Conservation (phyloP, 2,113 vertebrate genomes). For the Peromyscus polionotus region DNA sequence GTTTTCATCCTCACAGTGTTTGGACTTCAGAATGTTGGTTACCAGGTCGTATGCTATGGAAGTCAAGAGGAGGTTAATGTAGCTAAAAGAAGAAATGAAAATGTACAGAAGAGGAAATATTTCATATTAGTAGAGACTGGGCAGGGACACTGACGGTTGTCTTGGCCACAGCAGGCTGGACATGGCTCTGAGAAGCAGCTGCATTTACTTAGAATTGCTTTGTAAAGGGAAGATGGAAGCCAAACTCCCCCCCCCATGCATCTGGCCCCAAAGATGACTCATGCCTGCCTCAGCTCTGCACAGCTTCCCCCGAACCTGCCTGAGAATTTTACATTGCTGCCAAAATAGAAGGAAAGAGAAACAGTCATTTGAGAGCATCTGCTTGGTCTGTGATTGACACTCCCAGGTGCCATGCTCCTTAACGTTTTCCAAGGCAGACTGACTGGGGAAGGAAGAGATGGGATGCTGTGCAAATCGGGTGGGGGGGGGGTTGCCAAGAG, state of each 20-base stretch:
- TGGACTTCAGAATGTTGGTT: not conserved
- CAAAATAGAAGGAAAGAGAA: not conserved
- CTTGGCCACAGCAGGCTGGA: not conserved
- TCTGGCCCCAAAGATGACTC: not conserved
- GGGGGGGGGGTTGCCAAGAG: not conserved
- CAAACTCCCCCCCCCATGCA: not conserved
- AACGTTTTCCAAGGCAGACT: not conserved
- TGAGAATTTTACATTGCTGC: not conserved
- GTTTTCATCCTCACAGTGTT: not conserved
- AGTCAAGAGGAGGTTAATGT: not conserved
- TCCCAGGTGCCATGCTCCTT: not conserved
- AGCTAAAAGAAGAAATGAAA: not conserved
- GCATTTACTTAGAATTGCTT: not conserved
- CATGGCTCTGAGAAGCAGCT: not conserved
- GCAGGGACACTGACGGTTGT: not conserved
- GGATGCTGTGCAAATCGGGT: not conserved
- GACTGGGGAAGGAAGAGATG: not conserved
- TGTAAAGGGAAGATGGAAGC: not conserved
- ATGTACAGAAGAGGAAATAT: not conserved
- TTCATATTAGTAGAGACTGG: not conserved
- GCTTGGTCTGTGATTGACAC: not conserved
- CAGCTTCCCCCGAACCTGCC: not conserved
- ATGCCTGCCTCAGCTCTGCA: not conserved
- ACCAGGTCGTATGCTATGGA: not conserved
- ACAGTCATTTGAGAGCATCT: not conserved